Evolutionary conservation across 2,888 invertebrate genomes (phyloP).

Genomic region (Epinotia ramella): DNA sequence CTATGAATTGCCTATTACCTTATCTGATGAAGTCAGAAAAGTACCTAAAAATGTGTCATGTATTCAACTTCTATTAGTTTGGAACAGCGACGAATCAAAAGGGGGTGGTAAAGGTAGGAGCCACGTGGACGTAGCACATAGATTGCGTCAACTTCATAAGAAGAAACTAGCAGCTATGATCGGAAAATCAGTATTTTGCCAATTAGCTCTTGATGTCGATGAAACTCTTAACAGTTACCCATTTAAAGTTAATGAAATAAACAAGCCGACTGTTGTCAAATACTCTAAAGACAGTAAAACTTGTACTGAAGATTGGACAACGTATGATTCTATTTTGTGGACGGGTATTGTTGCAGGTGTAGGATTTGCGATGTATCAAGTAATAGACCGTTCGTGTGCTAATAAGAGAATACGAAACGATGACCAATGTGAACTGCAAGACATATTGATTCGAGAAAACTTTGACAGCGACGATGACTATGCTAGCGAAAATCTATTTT

Average conservation of each 20-base stretch:
- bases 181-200: constrained; percentile 82
- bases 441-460: constrained; percentile 23
- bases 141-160: constrained; percentile 85
- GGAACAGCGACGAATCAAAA: constrained; percentile 75
- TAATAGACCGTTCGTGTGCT: constrained; percentile 42
- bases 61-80: constrained; percentile 83
- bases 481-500: constrained; percentile 18
- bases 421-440: constrained; percentile 16
- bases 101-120: constrained; percentile 84
- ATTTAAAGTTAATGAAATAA: constrained; percentile 42
- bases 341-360: constrained; percentile 52
- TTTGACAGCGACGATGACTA: constrained; percentile 27
- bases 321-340: constrained; percentile 61
- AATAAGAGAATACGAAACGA: constrained; percentile 3
- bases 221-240: constrained; percentile 53
- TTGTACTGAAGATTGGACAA: constrained; percentile 56
- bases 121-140: constrained; percentile 82
- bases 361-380: constrained; percentile 51
- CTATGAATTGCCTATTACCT: constrained; percentile 58
- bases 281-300: constrained; percentile 30
- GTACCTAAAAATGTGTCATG: constrained; percentile 83
- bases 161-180: constrained; percentile 86
- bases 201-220: constrained; percentile 80
- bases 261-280: constrained; percentile 1
- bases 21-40: constrained; percentile 63